Evolutionary conservation across 2,797 vertebrate genomes (phyloP).

Genomic region (Gallinago solitaria): DNA sequence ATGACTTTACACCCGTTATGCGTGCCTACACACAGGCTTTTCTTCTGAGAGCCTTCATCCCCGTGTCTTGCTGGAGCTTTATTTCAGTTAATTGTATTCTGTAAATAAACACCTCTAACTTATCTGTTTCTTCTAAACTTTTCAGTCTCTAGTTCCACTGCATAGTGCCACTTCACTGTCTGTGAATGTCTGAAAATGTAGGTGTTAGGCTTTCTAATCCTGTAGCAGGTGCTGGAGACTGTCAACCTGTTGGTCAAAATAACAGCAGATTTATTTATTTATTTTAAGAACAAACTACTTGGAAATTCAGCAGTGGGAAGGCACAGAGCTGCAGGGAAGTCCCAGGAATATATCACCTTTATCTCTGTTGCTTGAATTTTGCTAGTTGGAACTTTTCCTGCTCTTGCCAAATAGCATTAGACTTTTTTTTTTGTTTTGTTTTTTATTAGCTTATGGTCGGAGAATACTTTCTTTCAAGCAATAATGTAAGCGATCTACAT

Average conservation of each 20-base stretch:
- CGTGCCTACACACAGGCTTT: accelerated
- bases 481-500: accelerated
- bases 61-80: background rate
- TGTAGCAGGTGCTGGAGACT: background rate
- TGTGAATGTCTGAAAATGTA: background rate
- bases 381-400: background rate
- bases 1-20: background rate
- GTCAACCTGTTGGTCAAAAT: background rate
- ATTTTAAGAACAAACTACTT: background rate
- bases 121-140: background rate
- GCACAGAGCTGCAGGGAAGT: background rate
- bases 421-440: background rate
- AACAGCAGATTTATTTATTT: no score
- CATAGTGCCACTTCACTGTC: background rate
- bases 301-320: background rate
- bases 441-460: background rate
- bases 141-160: background rate
- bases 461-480: background rate
- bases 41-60: background rate
- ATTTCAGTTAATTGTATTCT: background rate
- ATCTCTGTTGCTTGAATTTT: background rate
- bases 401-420: background rate
- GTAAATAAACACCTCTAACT: background rate
- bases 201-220: background rate
- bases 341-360: background rate